phyloP scores from a whole-genome alignment of 2,113 vertebrate species.

The Sinocyclocheilus maitianheensis region DNA sequence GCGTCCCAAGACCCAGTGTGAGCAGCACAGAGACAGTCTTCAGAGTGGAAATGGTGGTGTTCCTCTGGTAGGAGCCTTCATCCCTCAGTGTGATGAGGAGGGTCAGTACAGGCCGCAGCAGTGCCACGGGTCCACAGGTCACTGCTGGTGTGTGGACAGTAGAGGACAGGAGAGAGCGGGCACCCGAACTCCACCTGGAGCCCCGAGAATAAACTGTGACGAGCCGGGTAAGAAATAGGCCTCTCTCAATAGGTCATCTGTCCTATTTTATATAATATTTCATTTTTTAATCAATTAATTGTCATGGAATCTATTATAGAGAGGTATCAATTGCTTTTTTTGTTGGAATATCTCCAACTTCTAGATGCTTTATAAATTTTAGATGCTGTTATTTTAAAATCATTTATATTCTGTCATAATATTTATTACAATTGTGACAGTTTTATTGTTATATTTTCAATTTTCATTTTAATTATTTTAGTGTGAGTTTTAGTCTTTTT shows the following conservation, averaged over 20 bases:
- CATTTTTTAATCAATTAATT: not conserved
- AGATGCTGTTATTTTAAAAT: too few species aligned
- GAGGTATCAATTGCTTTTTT: too few species aligned
- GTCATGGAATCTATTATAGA: not conserved
- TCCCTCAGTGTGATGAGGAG: conserved; percentile 77
- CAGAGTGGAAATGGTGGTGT: conserved; percentile 24
- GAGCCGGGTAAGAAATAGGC: conserved; percentile 68
- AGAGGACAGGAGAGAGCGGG: conserved; percentile 71
- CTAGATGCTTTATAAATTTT: too few species aligned
- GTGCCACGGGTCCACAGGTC: conserved; percentile 73
- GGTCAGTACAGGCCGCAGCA: conserved; percentile 76
- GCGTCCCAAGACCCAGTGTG: conserved; percentile 69
- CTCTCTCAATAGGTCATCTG: too few species aligned
- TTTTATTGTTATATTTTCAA: too few species aligned
- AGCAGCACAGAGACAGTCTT: conserved; percentile 63
- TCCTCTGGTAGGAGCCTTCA: conserved; percentile 56
- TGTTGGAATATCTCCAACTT: too few species aligned
- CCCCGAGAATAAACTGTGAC: conserved; percentile 60
- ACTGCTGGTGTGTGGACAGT: conserved; percentile 78
- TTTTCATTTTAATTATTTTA: too few species aligned
- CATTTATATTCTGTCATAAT: too few species aligned
- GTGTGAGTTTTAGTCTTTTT: too few species aligned
- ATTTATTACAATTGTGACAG: too few species aligned
- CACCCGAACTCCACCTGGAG: conserved; percentile 66
- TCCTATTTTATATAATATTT: not conserved